These are phyloP conservation scores for Cyclopterus lumpus DNA, from an alignment of 2,797 vertebrate species.

Conservation along the genomic window DNA sequence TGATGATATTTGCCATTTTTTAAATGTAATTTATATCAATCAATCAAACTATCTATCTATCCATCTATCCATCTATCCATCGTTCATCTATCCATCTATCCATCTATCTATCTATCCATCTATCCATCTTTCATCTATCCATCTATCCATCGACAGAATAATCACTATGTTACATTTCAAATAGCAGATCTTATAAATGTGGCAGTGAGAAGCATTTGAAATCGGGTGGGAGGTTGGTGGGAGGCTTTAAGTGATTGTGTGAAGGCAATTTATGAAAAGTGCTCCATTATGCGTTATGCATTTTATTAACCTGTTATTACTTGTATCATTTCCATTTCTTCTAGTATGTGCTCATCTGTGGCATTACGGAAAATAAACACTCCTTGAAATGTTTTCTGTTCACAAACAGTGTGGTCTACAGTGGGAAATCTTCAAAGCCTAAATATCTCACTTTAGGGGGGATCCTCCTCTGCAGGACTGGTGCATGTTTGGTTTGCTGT, in stretches of 20 bases:
- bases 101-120: conserved; percentile 32
- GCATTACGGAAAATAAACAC: conserved; percentile 33
- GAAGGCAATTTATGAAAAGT: conserved; percentile 71
- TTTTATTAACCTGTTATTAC: conserved; percentile 56
- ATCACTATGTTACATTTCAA: conserved; percentile 35
- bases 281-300: conserved; percentile 58
- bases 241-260: conserved; percentile 66
- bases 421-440: background rate
- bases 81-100: conserved; percentile 12
- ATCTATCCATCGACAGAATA: conserved; percentile 16
- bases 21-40: conserved; percentile 16
- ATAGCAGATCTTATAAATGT: conserved; percentile 50
- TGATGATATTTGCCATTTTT: conserved; percentile 43
- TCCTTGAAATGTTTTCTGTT: conserved; percentile 23
- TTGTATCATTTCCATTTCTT: conserved; percentile 38
- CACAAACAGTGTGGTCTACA: background rate
- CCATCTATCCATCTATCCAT: conserved; percentile 7
- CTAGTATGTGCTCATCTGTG: conserved; percentile 21
- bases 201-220: conserved; percentile 45
- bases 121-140: conserved; percentile 20
- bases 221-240: conserved; percentile 65
- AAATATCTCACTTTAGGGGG: background rate
- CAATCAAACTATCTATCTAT: conserved; percentile 11
- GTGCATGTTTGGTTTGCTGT: conserved; percentile 14
- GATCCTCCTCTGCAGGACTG: background rate